Conservation (phyloP, 2,888 invertebrate genomes). For the Megaustenia siamemsis region DNA sequence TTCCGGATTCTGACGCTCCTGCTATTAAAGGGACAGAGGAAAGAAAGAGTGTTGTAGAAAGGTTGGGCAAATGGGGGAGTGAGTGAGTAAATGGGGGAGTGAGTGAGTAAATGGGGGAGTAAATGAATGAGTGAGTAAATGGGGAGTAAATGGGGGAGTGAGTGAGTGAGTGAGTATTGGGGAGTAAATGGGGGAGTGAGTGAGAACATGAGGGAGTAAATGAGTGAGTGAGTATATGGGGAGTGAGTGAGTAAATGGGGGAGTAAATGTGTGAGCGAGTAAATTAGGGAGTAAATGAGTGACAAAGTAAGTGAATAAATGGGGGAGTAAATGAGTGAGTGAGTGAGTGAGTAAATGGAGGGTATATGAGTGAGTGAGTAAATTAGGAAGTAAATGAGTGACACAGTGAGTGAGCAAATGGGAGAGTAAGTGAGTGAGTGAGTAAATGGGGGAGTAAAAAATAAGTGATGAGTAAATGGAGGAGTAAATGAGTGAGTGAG, state of each 20-base stretch:
- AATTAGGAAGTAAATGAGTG: neutral
- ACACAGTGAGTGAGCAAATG: neutral
- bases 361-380: neutral
- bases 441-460: neutral
- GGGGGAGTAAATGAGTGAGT: constrained; percentile 17
- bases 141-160: neutral
- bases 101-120: no score
- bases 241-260: constrained; percentile 1
- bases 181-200: neutral
- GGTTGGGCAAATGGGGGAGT: neutral
- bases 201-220: neutral
- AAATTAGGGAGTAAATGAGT: neutral
- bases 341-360: constrained; percentile 1
- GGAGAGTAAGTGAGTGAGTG: constrained; percentile 12
- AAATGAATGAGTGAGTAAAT: neutral
- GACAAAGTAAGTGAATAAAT: neutral
- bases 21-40: neutral
- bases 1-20: constrained; percentile 42
- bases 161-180: constrained; percentile 4
- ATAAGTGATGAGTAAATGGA: neutral
- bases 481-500: neutral
- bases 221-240: neutral
- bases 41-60: neutral
- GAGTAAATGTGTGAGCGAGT: neutral
- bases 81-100: no score